Evolutionary conservation across 2,113 vertebrate species (phyloP).

Genomic region (Cryptotis parvus): DNA sequence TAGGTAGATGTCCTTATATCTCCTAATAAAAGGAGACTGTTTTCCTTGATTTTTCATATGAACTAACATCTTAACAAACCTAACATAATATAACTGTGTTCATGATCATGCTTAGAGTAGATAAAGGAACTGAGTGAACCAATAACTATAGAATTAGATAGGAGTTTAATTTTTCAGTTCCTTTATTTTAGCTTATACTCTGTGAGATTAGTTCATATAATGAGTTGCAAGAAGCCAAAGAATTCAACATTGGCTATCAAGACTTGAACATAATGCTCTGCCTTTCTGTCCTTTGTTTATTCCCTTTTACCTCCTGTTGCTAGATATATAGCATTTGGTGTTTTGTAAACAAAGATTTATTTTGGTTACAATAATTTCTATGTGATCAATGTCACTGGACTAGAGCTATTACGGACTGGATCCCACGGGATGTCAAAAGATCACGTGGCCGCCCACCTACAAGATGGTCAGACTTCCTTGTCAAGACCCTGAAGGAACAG

Average conservation of each 20-base stretch:
- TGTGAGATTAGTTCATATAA: not conserved
- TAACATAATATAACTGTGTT: not conserved
- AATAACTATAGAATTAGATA: slow-evolving; percentile 19
- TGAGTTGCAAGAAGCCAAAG: not conserved
- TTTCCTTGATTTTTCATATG: not conserved
- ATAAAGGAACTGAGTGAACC: slow-evolving; percentile 1
- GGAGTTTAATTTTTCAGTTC: not conserved
- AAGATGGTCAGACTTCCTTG: no score
- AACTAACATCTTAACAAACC: slow-evolving; percentile 25
- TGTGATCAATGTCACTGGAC: not conserved
- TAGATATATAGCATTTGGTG: accelerated
- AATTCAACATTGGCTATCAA: not conserved
- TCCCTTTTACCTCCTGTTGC: no score
- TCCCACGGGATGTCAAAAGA: no score
- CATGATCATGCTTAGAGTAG: not conserved
- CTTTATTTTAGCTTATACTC: slow-evolving; percentile 11
- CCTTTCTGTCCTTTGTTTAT: not conserved
- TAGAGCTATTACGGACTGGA: no score
- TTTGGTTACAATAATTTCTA: not conserved
- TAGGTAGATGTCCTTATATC: not conserved
- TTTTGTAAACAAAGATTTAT: not conserved
- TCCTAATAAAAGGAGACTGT: not conserved
- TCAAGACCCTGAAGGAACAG: no score
- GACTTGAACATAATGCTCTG: not conserved
- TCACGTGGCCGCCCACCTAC: no score